Evolutionary conservation across 2,113 vertebrate species (phyloP), one percentile per base, ranked within the genome.

Genomic region (Parus major): DNA sequence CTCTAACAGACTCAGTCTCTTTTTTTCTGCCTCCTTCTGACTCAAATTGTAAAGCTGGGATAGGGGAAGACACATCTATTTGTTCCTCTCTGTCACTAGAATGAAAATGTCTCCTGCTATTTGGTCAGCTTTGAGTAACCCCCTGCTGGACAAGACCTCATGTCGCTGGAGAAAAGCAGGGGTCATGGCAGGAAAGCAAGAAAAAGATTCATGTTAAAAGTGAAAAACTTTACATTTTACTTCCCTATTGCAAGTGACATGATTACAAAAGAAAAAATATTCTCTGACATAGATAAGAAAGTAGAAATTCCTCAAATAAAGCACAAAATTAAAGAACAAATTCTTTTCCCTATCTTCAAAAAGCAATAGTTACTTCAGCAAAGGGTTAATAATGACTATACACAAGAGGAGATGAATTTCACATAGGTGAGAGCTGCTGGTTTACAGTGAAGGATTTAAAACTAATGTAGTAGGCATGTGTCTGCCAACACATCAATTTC

Each of bases 401-500:
- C 39, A 57, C 44, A 82, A 78, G 39, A 41, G 16, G 71, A 18
- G 27, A 82, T 46, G 22, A 76, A 46, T 46, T 65, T 46, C 44
- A 82, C 23, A 35, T 18, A 29, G 11, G 11, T 33, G 35, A 94
- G 36, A 93, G 82, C 53, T 84, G 56, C 70, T 81, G 41, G 35
- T 71, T 76, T 46, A 60, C 42, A 75, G 78, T 68, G 33, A 92
- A 53, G 70, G 83, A 83, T 83, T 83, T 36, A 56, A 50, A 95
- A 70, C 44, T 84, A 17, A 60, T 87, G 69, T 69, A 76, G 39
- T 78, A 63, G 39, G 82, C 76, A 46, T 31, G 35, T 16, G 12
- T 80, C 87, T 94, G 55, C 44, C 93, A 91, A 89, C 56, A 77
- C 52, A 91, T 80, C 92, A 92, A 14, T 65, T 86, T 81, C 66